Conservation (phyloP, 2,888 invertebrate species). For the Ophion ellenae region DNA sequence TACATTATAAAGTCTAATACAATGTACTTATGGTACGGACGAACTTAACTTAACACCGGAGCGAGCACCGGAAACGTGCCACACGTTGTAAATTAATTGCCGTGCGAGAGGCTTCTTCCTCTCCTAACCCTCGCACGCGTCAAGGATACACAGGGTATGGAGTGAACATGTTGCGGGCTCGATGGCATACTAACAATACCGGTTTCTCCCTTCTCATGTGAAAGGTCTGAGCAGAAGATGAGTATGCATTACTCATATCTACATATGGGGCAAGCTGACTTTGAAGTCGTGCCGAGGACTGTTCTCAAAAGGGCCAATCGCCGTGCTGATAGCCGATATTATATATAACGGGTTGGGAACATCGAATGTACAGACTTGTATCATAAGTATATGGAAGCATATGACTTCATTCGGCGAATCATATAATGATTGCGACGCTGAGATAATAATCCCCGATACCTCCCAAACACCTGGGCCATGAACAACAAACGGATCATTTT, state of each 20-base stretch:
- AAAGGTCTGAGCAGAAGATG: neutral
- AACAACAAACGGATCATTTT: too few species aligned
- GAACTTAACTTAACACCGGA: constrained; percentile 64
- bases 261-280: neutral
- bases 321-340: neutral
- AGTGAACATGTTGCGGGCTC: constrained; percentile 35
- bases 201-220: neutral
- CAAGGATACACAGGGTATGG: constrained; percentile 16
- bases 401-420: too few species aligned
- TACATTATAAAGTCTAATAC: constrained; percentile 78
- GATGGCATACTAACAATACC: neutral
- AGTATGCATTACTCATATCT: neutral
- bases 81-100: constrained; percentile 67
- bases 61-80: constrained; percentile 62
- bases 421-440: too few species aligned
- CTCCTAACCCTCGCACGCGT: neutral
- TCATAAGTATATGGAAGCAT: too few species aligned
- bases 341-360: neutral
- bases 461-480: too few species aligned
- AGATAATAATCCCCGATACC: too few species aligned
- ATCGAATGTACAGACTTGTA: neutral
- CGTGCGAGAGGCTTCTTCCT: constrained; percentile 35
- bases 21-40: constrained; percentile 60
- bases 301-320: neutral
- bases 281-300: neutral